Percentiles rank a stretch among this genome's conserved stretches.
These are phyloP conservation scores for Phortica magna DNA, from an alignment of 2,888 invertebrate species.

Conservation along the genomic window DNA sequence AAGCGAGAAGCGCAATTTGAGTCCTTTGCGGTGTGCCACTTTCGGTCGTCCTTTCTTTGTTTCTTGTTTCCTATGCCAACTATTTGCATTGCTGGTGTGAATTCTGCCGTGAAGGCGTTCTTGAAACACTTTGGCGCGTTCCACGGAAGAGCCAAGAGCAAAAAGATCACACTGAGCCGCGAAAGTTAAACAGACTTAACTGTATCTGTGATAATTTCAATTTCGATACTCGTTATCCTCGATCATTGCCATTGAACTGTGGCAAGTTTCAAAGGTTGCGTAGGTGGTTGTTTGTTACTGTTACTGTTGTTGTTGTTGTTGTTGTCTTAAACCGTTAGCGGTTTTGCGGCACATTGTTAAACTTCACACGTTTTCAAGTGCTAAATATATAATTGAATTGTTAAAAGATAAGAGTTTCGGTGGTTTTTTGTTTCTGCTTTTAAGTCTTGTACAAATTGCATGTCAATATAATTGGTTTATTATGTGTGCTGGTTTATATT, in stretches of 20 bases:
- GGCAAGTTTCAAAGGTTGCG: not conserved
- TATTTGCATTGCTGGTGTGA: slow-evolving; percentile 6
- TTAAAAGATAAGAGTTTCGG: not conserved
- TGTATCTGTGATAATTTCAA: not conserved
- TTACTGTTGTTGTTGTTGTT: not conserved
- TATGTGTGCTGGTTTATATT: not conserved
- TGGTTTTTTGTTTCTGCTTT: not conserved
- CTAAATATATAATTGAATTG: slow-evolving; percentile 19
- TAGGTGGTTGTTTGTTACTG: not conserved
- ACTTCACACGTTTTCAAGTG: slow-evolving; percentile 22
- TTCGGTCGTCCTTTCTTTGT: not conserved
- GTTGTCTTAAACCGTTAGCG: not conserved
- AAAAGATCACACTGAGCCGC: slow-evolving; percentile 32
- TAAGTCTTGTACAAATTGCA: not conserved
- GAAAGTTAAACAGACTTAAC: not conserved
- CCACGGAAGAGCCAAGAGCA: not conserved
- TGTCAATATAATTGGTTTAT: not conserved
- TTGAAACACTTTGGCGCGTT: slow-evolving; percentile 5
- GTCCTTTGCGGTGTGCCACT: slow-evolving; percentile 10
- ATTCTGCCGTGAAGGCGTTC: not conserved
- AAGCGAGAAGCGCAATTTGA: not conserved
- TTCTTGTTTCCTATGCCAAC: not conserved
- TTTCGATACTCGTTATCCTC: not conserved
- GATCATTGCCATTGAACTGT: too few relatives aligned
- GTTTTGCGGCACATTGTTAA: slow-evolving; percentile 20